Conservation (phyloP, 2,888 invertebrate genomes). For the Iselma pallidipennis region DNA sequence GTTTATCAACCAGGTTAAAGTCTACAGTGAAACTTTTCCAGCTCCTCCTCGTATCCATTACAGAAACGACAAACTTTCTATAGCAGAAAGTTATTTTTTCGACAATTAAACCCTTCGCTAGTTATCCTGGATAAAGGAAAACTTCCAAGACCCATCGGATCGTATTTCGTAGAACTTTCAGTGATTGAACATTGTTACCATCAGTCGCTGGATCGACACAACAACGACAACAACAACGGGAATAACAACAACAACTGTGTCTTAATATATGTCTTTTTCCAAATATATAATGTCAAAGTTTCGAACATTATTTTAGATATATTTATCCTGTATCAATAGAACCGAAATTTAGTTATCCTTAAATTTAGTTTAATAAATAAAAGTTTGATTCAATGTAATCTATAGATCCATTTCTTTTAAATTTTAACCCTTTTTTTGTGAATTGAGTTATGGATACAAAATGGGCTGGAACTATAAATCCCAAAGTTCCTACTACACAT, state of each 20-base stretch:
- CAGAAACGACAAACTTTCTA: background rate
- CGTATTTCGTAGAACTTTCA: background rate
- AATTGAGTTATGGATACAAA: too few relatives aligned
- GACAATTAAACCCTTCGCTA: slow-evolving; percentile 1
- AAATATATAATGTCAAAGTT: slow-evolving; percentile 15
- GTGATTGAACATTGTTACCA: background rate
- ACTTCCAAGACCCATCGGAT: background rate
- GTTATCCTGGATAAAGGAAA: background rate
- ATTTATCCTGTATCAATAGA: slow-evolving; percentile 38
- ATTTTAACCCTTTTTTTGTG: too few relatives aligned
- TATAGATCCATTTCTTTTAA: too few relatives aligned
- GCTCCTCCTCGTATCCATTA: background rate
- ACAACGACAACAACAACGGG: background rate
- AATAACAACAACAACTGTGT: background rate
- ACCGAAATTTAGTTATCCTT: slow-evolving; percentile 40
- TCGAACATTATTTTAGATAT: slow-evolving; percentile 37
- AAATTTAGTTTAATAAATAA: slow-evolving; percentile 37
- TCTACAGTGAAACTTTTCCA: too few relatives aligned
- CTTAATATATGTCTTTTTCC: background rate
- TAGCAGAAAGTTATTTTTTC: background rate
- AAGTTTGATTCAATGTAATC: too few relatives aligned
- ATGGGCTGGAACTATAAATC: too few relatives aligned
- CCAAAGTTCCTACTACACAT: background rate
- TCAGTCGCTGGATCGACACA: background rate
- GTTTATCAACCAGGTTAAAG: too few relatives aligned